A percentile compares a stretch with the other conserved stretches of the same genome.
These are phyloP conservation scores for Lagenorhynchus albirostris DNA, from an alignment of 2,113 vertebrate genomes.

Conservation along the genomic window DNA sequence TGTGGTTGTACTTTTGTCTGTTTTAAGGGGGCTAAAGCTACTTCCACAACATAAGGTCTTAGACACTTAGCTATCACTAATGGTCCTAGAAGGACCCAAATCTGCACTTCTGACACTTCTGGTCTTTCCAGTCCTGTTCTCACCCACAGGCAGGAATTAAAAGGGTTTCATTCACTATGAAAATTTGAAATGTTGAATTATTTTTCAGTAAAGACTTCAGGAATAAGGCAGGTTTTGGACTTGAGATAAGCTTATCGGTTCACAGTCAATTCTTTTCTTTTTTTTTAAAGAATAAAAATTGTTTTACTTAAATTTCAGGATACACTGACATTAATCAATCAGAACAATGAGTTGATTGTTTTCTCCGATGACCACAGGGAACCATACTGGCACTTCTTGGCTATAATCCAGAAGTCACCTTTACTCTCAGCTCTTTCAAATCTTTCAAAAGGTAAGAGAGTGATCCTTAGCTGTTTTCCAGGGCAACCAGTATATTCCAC, in stretches of 20 bases:
- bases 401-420: neutral
- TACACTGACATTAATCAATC: neutral
- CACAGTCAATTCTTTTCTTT: too few relatives aligned
- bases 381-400: neutral
- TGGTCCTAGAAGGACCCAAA: neutral
- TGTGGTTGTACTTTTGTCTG: fast-evolving
- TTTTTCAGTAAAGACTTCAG: neutral
- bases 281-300: too few relatives aligned
- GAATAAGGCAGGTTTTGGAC: neutral
- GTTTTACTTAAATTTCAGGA: neutral
- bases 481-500: neutral
- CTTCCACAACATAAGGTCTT: neutral
- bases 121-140: fast-evolving
- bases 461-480: neutral
- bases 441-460: neutral
- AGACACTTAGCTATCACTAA: too few relatives aligned
- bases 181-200: neutral
- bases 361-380: neutral
- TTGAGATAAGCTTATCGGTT: neutral
- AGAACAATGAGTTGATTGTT: neutral
- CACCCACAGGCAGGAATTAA: neutral
- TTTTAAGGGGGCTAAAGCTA: fast-evolving
- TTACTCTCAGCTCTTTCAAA: neutral
- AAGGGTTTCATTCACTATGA: neutral
- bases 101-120: fast-evolving